Conservation (phyloP, 2,113 vertebrate species). For the Myocastor coypus region DNA sequence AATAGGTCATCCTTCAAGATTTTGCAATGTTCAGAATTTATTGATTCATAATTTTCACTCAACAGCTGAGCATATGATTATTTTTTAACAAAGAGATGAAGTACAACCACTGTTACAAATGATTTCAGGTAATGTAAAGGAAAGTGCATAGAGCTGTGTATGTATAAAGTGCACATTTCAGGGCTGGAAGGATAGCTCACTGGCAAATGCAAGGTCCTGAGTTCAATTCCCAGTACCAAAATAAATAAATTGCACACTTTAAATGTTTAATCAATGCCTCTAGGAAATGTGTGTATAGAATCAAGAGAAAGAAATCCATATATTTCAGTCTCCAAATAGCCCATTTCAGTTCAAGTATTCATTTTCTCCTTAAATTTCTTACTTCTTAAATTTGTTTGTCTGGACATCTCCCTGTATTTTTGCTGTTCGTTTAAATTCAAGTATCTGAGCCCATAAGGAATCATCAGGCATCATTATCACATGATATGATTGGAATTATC, state of each 20-base stretch:
- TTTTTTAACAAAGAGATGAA: conserved; percentile 28
- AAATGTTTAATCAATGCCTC: not conserved
- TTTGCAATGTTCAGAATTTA: conserved; percentile 43
- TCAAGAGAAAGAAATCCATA: not conserved
- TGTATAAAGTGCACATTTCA: not conserved
- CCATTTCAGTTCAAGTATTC: conserved; percentile 29
- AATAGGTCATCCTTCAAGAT: not conserved
- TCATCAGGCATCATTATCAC: not conserved
- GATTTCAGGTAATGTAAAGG: not conserved
- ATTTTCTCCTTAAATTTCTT: not conserved
- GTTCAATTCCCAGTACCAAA: too few species aligned
- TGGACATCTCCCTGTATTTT: not conserved
- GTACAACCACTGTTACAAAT: not conserved
- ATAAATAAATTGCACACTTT: not conserved
- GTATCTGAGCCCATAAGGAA: not conserved
- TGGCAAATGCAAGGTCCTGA: too few species aligned
- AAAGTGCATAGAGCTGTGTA: not conserved
- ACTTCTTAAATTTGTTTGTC: not conserved
- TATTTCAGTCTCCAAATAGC: conserved; percentile 12
- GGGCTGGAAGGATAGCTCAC: too few species aligned
- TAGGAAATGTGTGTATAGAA: not conserved
- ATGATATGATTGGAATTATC: not conserved
- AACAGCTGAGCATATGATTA: not conserved
- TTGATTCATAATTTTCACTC: not conserved
- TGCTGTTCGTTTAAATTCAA: not conserved